Evolutionary conservation across 2,888 invertebrate genomes (phyloP).

Genomic region (Chydorus sphaericus): DNA sequence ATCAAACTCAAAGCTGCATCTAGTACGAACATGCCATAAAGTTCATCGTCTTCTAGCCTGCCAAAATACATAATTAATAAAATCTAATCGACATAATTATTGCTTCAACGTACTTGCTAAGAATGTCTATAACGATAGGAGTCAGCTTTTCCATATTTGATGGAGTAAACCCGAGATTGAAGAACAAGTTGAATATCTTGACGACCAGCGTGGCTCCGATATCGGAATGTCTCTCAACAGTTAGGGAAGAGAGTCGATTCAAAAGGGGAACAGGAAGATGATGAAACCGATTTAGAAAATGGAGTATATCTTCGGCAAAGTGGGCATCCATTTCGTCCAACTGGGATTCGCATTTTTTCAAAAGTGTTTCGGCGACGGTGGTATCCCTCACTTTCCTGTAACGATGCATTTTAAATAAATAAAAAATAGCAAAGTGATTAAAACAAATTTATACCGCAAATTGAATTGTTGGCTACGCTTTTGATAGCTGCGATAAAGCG

Average conservation of each 20-base stretch:
- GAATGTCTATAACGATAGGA: conserved; percentile 28
- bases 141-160: conserved; percentile 29
- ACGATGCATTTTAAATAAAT: not conserved
- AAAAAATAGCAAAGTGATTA: not conserved
- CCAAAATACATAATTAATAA: conserved; percentile 10
- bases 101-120: conserved; percentile 19
- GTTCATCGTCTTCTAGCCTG: conserved; percentile 30
- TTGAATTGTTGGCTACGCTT: too few species aligned
- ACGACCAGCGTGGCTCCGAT: conserved; percentile 38
- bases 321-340: not conserved
- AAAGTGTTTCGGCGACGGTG: not conserved
- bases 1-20: conserved; percentile 38
- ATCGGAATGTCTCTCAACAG: conserved; percentile 30
- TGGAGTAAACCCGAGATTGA: conserved; percentile 36
- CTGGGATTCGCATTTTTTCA: not conserved
- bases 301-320: not conserved
- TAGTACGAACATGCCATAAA: conserved; percentile 37
- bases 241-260: conserved; percentile 34
- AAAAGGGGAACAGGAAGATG: conserved; percentile 32
- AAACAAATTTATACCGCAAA: too few species aligned
- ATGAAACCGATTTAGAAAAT: not conserved
- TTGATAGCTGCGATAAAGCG: too few species aligned
- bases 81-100: not conserved
- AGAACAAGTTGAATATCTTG: conserved; percentile 35
- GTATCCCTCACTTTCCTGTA: too few species aligned